Evolutionary conservation across 2,888 invertebrate species (phyloP).

Genomic region (Chloromyia formosa): DNA sequence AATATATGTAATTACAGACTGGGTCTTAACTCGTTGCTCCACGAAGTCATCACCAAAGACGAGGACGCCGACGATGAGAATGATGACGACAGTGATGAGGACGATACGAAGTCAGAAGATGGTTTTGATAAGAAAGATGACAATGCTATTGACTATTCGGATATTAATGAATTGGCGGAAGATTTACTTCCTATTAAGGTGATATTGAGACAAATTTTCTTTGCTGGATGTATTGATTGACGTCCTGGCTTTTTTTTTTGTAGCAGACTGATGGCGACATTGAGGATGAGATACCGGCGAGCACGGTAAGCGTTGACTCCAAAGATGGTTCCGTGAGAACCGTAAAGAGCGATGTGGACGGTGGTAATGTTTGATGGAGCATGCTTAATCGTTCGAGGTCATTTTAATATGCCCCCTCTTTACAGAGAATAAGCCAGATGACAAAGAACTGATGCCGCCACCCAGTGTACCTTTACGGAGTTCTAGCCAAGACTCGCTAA

Average conservation of each 20-base stretch:
- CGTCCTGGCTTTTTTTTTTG: constrained; percentile 7
- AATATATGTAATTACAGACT: constrained; percentile 63
- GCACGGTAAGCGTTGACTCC: constrained; percentile 57
- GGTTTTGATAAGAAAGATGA: constrained; percentile 58
- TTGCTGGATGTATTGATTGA: constrained; percentile 1
- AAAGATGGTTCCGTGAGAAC: constrained; percentile 36
- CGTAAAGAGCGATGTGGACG: constrained; percentile 41
- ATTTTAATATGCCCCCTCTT: background rate
- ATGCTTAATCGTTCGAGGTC: background rate
- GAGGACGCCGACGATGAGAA: constrained; percentile 57
- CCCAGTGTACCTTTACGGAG: constrained; percentile 67
- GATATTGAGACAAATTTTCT: background rate
- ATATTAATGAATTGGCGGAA: constrained; percentile 92
- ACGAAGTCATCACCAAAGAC: constrained; percentile 76
- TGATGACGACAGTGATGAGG: constrained; percentile 51
- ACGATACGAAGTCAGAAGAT: constrained; percentile 49
- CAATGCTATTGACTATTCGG: constrained; percentile 90
- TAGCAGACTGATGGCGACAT: constrained; percentile 55
- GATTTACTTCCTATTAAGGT: constrained; percentile 66
- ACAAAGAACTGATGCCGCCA: constrained; percentile 86
- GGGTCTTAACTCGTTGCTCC: constrained; percentile 81
- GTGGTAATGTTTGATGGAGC: constrained; percentile 54
- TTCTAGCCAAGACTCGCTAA: constrained; percentile 52
- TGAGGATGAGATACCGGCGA: constrained; percentile 61
- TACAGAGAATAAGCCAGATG: constrained; percentile 68